A percentile compares a stretch with the other conserved stretches of the same genome.
Evolutionary conservation across 2,113 vertebrate genomes (phyloP).

Genomic region (Micronycteris hirsuta): DNA sequence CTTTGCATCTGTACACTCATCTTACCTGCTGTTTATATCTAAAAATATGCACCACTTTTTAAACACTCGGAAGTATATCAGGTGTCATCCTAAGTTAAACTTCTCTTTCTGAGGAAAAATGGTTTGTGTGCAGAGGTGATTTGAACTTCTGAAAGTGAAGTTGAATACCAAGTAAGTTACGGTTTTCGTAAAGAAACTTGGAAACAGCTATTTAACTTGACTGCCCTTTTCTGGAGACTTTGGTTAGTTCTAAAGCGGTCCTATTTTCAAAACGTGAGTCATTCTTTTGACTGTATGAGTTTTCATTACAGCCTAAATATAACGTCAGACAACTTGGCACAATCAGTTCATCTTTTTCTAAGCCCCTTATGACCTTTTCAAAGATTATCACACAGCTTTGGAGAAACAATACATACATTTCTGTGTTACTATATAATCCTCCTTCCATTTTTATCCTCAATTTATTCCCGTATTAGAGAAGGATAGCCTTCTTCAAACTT

Average conservation of each 20-base stretch:
- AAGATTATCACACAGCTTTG: background rate
- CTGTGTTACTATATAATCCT: background rate
- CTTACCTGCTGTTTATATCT: background rate
- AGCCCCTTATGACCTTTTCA: background rate
- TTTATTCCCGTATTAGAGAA: background rate
- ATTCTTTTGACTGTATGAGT: background rate
- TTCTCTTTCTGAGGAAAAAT: background rate
- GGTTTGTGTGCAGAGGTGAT: background rate
- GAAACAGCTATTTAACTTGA: background rate
- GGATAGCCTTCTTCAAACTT: background rate
- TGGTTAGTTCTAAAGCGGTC: background rate
- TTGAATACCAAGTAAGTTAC: conserved; percentile 6
- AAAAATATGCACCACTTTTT: conserved; percentile 11
- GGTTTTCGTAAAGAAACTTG: background rate
- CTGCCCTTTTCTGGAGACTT: background rate
- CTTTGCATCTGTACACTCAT: background rate
- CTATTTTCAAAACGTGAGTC: background rate
- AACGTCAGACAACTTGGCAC: background rate
- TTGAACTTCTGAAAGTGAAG: background rate
- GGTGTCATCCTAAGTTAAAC: background rate
- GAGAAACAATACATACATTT: background rate
- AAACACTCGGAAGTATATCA: background rate
- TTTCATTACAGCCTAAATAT: background rate
- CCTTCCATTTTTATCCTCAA: background rate
- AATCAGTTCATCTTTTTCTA: background rate